Evolutionary conservation across 2,888 invertebrate species (phyloP).

Genomic region (Scotopteryx bipunctaria): DNA sequence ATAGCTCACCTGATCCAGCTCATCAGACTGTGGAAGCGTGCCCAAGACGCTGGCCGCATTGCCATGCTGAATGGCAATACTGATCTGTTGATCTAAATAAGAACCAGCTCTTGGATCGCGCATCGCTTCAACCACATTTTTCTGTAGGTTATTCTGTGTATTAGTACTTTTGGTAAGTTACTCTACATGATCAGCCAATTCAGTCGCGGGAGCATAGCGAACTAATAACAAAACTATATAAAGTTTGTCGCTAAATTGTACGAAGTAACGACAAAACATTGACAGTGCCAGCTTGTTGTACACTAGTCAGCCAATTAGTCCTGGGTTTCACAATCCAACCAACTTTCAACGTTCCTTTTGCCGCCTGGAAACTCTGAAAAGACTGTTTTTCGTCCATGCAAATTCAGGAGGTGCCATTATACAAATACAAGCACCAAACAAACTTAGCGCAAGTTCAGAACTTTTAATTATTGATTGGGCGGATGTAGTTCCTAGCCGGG

Average conservation of each 20-base stretch:
- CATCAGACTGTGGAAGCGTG: too few relatives aligned
- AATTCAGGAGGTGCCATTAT: conserved; percentile 32
- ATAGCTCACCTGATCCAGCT: too few relatives aligned
- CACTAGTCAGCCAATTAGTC: conserved; percentile 32
- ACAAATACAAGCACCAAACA: conserved; percentile 34
- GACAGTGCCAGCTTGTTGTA: conserved; percentile 15
- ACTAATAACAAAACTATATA: not conserved
- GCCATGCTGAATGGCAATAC: too few relatives aligned
- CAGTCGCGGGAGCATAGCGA: not conserved
- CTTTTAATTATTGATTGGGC: conserved; percentile 52
- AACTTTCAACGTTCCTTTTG: conserved; percentile 34
- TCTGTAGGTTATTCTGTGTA: too few relatives aligned
- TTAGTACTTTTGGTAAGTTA: too few relatives aligned
- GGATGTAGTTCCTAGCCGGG: conserved; percentile 35
- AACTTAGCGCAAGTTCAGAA: conserved; percentile 44
- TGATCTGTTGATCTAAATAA: too few relatives aligned
- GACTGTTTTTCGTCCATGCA: conserved; percentile 37
- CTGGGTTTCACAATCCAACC: conserved; percentile 28
- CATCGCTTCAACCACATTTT: too few relatives aligned
- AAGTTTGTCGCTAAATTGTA: not conserved
- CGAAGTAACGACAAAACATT: conserved; percentile 10
- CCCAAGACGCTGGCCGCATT: too few relatives aligned
- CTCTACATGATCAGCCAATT: too few relatives aligned
- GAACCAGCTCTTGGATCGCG: too few relatives aligned
- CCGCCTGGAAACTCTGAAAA: conserved; percentile 34